phyloP scores from a whole-genome alignment of 2,888 invertebrate genomes.

The Erebia epiphron region DNA sequence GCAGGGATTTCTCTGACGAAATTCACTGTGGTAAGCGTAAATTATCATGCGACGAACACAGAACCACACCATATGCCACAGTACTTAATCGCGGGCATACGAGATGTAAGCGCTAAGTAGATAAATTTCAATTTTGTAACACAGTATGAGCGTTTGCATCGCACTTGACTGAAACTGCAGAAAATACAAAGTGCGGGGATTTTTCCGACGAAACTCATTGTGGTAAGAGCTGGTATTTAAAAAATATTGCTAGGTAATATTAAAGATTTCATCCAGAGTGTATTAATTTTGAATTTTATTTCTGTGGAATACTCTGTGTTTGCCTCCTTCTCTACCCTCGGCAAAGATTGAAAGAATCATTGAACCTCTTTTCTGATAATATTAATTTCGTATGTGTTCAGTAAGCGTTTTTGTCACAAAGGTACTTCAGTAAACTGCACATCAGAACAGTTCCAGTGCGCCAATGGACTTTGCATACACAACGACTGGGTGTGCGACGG shows the following conservation, averaged over 20 bases:
- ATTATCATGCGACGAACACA: conserved; percentile 65
- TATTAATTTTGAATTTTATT: too few species aligned
- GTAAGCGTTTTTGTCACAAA: not conserved
- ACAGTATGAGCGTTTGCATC: conserved; percentile 88
- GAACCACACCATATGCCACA: conserved; percentile 81
- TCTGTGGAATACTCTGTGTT: too few species aligned
- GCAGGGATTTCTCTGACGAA: conserved; percentile 91
- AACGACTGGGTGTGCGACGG: conserved; percentile 90
- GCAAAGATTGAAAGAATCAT: too few species aligned
- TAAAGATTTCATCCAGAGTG: too few species aligned
- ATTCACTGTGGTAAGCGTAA: conserved; percentile 86
- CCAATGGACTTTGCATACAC: conserved; percentile 90
- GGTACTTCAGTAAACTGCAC: conserved; percentile 83
- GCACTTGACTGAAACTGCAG: conserved; percentile 89
- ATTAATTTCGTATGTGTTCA: not conserved
- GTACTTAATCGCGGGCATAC: too few species aligned
- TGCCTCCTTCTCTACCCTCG: too few species aligned
- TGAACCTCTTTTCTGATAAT: too few species aligned
- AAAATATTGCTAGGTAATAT: too few species aligned
- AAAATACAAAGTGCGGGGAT: conserved; percentile 89
- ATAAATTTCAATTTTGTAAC: conserved; percentile 58
- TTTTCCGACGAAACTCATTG: not conserved
- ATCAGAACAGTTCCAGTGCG: conserved; percentile 88
- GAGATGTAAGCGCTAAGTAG: too few species aligned
- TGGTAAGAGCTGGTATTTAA: not conserved